Percentiles rank a stretch among this genome's conserved stretches.
phyloP scores from a whole-genome alignment of 30 jellyfish, hydroid and myxozoan genomes.

The Hydractinia symbiolongicarpus region DNA sequence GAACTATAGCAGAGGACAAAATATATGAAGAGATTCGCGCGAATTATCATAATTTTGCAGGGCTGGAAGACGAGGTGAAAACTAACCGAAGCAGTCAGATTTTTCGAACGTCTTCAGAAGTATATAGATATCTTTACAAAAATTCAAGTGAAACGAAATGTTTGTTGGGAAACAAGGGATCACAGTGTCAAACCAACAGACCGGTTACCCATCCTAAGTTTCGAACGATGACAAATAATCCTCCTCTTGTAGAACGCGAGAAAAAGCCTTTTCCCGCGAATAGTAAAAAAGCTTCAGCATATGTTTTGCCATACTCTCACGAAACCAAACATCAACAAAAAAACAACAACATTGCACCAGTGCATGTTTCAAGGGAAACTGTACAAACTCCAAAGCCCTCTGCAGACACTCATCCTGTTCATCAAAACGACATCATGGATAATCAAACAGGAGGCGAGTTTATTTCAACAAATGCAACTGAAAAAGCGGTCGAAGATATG shows the following conservation, averaged over 20 bases:
- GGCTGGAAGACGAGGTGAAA: neutral
- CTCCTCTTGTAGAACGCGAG: constrained; percentile 4
- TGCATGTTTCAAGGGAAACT: too few relatives aligned
- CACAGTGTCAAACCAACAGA: neutral
- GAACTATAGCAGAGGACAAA: neutral
- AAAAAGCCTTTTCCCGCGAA: neutral
- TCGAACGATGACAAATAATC: neutral
- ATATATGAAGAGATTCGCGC: neutral
- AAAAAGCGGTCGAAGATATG: neutral
- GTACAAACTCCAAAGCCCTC: too few relatives aligned
- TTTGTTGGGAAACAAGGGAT: too few relatives aligned
- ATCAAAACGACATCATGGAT: neutral
- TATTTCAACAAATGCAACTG: neutral
- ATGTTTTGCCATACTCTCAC: neutral
- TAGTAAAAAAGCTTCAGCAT: neutral
- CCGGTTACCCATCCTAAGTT: neutral
- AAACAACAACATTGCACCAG: neutral
- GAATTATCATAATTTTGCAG: neutral
- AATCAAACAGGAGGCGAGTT: neutral
- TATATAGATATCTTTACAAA: too few relatives aligned
- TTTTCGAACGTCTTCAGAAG: neutral
- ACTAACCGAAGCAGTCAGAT: neutral
- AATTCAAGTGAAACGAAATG: too few relatives aligned
- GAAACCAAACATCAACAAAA: neutral
- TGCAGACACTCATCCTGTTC: too few relatives aligned